Evolutionary conservation across 1,140 invertebrate genomes (phyloP).

Genomic region (Micrasema minimum): DNA sequence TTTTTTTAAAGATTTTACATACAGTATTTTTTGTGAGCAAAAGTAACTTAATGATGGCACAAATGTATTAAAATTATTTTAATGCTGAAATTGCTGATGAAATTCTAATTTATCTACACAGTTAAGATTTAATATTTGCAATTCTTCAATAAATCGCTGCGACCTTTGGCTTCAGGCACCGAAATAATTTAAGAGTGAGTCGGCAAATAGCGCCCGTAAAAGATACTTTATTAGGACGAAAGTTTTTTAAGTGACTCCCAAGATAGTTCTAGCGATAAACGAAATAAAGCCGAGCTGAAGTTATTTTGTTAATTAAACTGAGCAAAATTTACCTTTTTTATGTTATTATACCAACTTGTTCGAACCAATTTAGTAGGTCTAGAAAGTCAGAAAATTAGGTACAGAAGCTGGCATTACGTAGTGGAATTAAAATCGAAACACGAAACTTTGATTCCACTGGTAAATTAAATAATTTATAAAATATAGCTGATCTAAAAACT

Average conservation of each 20-base stretch:
- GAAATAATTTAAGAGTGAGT: background rate
- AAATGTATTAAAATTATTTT: no score
- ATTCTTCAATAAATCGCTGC: background rate
- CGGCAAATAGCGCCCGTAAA: background rate
- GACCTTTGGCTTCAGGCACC: background rate
- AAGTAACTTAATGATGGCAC: no score
- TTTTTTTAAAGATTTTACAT: no score
- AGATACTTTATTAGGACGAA: background rate
- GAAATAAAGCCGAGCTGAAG: background rate
- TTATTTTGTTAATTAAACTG: conserved; percentile 10
- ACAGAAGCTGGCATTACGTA: background rate
- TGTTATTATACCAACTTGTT: no score
- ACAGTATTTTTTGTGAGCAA: no score
- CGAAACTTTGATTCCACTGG: background rate
- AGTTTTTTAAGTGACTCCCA: background rate
- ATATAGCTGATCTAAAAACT: no score
- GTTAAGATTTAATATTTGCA: background rate
- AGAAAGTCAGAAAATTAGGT: no score
- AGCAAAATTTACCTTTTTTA: background rate
- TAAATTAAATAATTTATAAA: background rate
- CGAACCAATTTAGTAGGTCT: no score
- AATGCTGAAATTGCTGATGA: no score
- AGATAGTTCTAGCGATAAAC: conserved; percentile 1
- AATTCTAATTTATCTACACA: no score
- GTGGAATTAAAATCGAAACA: background rate